A percentile compares a stretch with the other conserved stretches of the same genome.
Evolutionary conservation across 2,113 vertebrate species (phyloP).

Genomic region (Colaptes auratus): DNA sequence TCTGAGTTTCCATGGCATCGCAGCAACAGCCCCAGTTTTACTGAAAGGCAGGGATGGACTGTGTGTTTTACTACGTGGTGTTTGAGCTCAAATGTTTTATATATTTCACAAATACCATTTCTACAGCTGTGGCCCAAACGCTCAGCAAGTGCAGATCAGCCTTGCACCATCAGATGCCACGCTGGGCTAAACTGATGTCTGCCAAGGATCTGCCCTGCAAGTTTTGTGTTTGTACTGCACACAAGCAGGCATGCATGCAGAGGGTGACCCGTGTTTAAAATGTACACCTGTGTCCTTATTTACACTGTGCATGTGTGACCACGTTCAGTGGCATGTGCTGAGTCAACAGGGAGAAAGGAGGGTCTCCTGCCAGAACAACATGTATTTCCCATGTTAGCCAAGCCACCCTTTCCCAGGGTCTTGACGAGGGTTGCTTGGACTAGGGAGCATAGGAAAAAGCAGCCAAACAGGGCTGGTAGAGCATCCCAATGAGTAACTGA

Average conservation of each 20-base stretch:
- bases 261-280: background rate
- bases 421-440: background rate
- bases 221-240: background rate
- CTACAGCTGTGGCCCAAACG: background rate
- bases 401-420: background rate
- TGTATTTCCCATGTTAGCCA: background rate
- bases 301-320: background rate
- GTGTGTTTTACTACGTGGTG: background rate
- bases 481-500: background rate
- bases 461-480: background rate
- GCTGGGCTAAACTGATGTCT: background rate
- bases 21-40: background rate
- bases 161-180: background rate
- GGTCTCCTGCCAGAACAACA: background rate
- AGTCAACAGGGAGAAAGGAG: background rate
- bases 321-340: background rate
- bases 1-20: conserved; percentile 20
- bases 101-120: background rate
- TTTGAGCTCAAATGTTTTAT: background rate
- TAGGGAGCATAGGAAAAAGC: fast-evolving
- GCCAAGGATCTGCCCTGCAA: background rate
- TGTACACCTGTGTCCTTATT: background rate
- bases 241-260: background rate
- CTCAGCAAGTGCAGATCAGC: background rate
- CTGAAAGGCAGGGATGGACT: background rate